Base-by-base conservation (phyloP, 2,113 vertebrate genomes). In the Piaya cayana region DNA sequence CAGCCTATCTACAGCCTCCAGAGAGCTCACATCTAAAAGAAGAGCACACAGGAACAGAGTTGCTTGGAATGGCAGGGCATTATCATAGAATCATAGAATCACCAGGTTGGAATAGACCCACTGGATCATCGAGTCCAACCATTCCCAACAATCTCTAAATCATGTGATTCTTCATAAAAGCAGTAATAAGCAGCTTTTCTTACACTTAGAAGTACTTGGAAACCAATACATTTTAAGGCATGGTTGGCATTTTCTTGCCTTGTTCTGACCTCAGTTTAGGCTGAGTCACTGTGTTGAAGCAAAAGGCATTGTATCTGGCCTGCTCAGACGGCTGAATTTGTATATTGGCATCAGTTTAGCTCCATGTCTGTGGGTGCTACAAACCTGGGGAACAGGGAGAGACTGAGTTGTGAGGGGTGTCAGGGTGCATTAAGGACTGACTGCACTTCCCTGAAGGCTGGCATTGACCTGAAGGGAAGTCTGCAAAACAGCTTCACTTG, bases 251-350 rank as follows among this genome's bases (percentile, higher is more conserved):
- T 72, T 8, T 20, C 25, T 86, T 59, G 18, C 43, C 39, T 52
- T 45, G 25, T 56, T 39, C 27, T 82, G 12, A 16, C 32, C 32
- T 83, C 32, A 42, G 15, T 68, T 84, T 77, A 52, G 68, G 21
- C 49, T 60, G 49, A 55, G 52, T 71, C 18, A 37, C 23, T 11
- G 5, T 9, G 2, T 15, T 71, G 62, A 63, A 63, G 52, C 37
- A 71, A 27, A 6, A 8, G 15, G 6, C 0, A 0, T 22, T 86
- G 39, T 2, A 5, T 81, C 69, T 65, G 64, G 17, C 16, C 39
- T 25, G 7, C 5, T 3, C 26, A 37, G 15, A 32, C 10, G 1
- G 2, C 2, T 84, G n/a, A 47, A 56, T 76, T 37, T 60, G n/a
- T 76, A 22, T n/a, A 11, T 26, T 8, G 15, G 37, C 15, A 8